A percentile compares a stretch with the other conserved stretches of the same genome.
Conservation (phyloP, 2,888 invertebrate species). For the Carabus problematicus region DNA sequence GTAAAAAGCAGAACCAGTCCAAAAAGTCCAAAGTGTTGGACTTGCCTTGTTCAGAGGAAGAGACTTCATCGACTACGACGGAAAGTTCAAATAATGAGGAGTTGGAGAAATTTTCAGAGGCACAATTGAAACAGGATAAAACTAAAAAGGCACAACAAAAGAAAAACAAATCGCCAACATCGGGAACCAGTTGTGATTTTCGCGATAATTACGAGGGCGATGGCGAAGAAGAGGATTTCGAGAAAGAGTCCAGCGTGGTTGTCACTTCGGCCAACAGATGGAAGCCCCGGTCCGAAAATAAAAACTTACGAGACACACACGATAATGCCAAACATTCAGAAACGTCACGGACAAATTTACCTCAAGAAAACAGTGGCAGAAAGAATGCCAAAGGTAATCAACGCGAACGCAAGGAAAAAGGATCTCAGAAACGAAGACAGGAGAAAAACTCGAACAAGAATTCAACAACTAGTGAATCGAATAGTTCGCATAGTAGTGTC, state of each 20-base stretch:
- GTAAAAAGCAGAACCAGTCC: constrained; percentile 48
- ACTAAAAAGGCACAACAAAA: constrained; percentile 50
- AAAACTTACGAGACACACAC: constrained; percentile 15
- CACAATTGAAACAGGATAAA: constrained; percentile 31
- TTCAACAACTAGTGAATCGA: constrained; percentile 36
- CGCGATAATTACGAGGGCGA: constrained; percentile 61
- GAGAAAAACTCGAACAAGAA: constrained; percentile 45
- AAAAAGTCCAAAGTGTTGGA: constrained; percentile 48
- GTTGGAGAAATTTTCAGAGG: constrained; percentile 55
- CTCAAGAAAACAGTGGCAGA: constrained; percentile 43
- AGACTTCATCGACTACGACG: constrained; percentile 74
- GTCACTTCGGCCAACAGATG: constrained; percentile 30
- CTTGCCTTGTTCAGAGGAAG: constrained; percentile 64
- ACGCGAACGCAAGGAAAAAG: constrained; percentile 44
- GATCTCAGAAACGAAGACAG: constrained; percentile 25
- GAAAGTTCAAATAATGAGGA: constrained; percentile 73
- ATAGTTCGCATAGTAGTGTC: not conserved
- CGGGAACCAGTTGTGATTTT: constrained; percentile 55
- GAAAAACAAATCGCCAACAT: constrained; percentile 47
- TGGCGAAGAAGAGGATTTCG: constrained; percentile 59
- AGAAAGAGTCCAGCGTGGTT: constrained; percentile 44
- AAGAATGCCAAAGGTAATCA: constrained; percentile 46
- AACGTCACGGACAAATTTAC: constrained; percentile 25
- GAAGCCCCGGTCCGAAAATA: constrained; percentile 18
- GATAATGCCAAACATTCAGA: constrained; percentile 25